Evolutionary conservation across 2,888 invertebrate genomes (phyloP), one percentile per base, ranked within the genome.

Genomic region (Drosophila siamana): DNA sequence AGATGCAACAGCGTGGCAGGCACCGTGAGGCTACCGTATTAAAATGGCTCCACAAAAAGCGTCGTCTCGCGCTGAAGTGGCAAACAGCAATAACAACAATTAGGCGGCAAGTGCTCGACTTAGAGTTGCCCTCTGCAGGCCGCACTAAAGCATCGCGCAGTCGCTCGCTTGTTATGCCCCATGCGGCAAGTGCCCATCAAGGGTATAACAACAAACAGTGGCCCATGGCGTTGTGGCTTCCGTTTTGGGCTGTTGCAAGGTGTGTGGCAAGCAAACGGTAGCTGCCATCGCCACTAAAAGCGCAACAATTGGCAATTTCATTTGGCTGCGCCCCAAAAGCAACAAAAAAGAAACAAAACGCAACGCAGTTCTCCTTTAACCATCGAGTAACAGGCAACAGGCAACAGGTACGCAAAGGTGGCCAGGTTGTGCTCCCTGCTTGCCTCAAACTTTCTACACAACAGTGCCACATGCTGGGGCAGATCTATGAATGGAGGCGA

Each of bases 241-340:
- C 80, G 78, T 73, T 83, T 52, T 48, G 65, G 48, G 48, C 70
- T 62, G 83, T 67, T 59, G 78, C 78, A 83, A 83, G 83, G 84
- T 83, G 83, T 83, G 83, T 83, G 86, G 83, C 80, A 82, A n/a
- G 30, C 33, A 69, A 79, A 86, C 86, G 70, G 87, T 75, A 83
- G 84, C 86, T 73, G 75, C 74, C 66, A 71, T 72, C 46, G 75
- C 74, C 69, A 69, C 82, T 54, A 63, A 74, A 73, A 73, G 84
- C 79, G 55, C 81, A 84, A 84, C 80, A 84, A 84, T 84, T 85
- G 86, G 51, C 84, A 85, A 87, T 85, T 85, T 87, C 78, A 80
- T 73, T 82, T 80, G 84, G 84, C 83, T 84, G 83, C 82, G 79
- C 81, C 83, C 71, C 77, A 48, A 72, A 76, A 73, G 11, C 19